These are phyloP conservation scores for Orientallactaga bullata DNA, from an alignment of 2,113 vertebrate species.

Conservation along the genomic window DNA sequence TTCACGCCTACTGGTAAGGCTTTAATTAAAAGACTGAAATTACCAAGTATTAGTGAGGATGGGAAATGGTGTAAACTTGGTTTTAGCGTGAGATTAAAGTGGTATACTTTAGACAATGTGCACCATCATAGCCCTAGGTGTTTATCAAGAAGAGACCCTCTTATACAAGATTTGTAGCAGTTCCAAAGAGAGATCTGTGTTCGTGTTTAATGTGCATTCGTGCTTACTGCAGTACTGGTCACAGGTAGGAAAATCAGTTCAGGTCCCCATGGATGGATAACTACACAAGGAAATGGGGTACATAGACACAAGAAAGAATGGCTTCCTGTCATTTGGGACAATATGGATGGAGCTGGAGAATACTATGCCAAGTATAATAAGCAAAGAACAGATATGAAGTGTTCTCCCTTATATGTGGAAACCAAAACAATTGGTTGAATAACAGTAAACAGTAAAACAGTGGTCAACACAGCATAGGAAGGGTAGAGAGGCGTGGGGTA, in stretches of 20 bases:
- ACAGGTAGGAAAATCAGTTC: neutral
- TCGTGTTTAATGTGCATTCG: no score
- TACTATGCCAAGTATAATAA: neutral
- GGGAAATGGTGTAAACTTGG: neutral
- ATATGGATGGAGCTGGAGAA: neutral
- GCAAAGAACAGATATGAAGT: neutral
- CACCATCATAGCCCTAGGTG: fast-evolving
- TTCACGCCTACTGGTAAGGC: slow-evolving; percentile 1
- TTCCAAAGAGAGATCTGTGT: fast-evolving
- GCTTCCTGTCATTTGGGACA: neutral
- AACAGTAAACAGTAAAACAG: neutral
- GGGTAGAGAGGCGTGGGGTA: no score
- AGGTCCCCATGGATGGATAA: neutral
- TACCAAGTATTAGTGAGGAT: slow-evolving; percentile 33
- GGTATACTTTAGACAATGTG: neutral
- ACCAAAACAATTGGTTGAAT: neutral
- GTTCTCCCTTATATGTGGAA: neutral
- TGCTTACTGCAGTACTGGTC: neutral
- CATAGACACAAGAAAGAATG: neutral
- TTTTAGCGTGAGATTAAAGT: neutral
- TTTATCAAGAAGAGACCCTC: neutral
- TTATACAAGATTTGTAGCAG: neutral
- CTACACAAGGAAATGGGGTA: neutral
- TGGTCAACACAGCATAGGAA: neutral
- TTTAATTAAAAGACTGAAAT: slow-evolving; percentile 56